A percentile compares a stretch with the other conserved stretches of the same genome.
Conservation (phyloP, 2,888 invertebrate species). For the Drosophila paucipuncta region DNA sequence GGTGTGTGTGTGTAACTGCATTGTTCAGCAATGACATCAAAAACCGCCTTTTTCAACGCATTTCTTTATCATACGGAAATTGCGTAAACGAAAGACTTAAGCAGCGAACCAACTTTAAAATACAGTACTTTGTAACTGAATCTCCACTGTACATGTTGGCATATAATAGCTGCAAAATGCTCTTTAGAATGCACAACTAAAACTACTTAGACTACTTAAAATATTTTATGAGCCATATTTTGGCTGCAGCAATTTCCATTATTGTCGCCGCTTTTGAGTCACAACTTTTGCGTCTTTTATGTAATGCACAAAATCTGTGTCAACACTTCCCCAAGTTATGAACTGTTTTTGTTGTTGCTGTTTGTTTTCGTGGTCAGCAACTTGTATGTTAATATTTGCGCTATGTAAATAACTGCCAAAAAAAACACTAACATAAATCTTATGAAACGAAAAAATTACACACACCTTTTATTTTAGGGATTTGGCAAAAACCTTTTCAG, state of each 20-base stretch:
- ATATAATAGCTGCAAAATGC: conserved; percentile 29
- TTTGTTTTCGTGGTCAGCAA: conserved; percentile 27
- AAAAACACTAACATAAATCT: conserved; percentile 36
- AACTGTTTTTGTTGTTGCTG: conserved; percentile 8
- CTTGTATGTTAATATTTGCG: conserved; percentile 52
- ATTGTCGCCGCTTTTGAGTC: conserved; percentile 24
- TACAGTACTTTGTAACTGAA: conserved; percentile 17
- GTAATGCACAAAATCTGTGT: conserved; percentile 42
- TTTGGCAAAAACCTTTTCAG: conserved; percentile 28
- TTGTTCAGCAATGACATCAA: conserved; percentile 54
- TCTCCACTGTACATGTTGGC: neutral
- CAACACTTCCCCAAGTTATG: conserved; percentile 37
- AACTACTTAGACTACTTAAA: conserved; percentile 15
- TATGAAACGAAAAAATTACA: neutral
- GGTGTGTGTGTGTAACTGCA: conserved; percentile 42
- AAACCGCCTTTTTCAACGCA: conserved; percentile 34
- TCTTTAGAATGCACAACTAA: conserved; percentile 54
- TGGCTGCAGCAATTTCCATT: conserved; percentile 51
- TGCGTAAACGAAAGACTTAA: conserved; percentile 77
- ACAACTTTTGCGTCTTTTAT: conserved; percentile 34
- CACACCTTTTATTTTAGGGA: conserved; percentile 25
- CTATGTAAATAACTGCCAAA: conserved; percentile 44
- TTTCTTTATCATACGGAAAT: conserved; percentile 69
- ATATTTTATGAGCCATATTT: conserved; percentile 50
- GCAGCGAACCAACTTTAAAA: conserved; percentile 63